Evolutionary conservation across 2,888 invertebrate genomes (phyloP).

Genomic region (Pardosa pseudoannulata): DNA sequence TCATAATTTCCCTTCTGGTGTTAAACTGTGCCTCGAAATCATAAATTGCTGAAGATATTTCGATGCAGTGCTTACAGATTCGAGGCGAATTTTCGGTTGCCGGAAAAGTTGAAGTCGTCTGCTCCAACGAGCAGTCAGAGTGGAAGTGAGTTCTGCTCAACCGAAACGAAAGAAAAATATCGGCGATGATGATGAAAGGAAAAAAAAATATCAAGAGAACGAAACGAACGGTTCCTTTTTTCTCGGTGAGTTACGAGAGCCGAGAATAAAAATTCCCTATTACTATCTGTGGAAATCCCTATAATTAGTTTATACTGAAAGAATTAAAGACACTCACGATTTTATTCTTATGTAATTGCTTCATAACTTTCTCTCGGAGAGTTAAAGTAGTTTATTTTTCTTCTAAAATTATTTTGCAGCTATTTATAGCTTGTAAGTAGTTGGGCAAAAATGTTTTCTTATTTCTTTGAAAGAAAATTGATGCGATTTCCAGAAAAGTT

Average conservation of each 20-base stretch:
- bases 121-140: conserved; percentile 44
- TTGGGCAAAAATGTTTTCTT: neutral
- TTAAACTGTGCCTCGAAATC: neutral
- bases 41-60: neutral
- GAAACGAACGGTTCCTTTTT: conserved; percentile 3
- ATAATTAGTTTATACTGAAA: conserved; percentile 1
- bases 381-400: conserved; percentile 1
- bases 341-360: neutral
- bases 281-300: conserved; percentile 37
- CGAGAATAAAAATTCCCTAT: conserved; percentile 15
- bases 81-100: neutral
- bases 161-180: conserved; percentile 36
- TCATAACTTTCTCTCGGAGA: neutral
- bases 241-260: conserved; percentile 24
- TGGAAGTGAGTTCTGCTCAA: conserved; percentile 56
- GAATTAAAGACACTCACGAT: neutral
- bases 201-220: conserved; percentile 33
- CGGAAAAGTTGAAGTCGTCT: conserved; percentile 9
- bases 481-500: no score
- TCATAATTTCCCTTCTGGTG: neutral
- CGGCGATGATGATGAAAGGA: conserved; percentile 31
- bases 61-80: neutral
- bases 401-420: neutral
- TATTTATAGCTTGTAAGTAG: neutral
- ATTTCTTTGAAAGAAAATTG: no score